A percentile compares a stretch with the other conserved stretches of the same genome.
These are phyloP conservation scores for Monarcha castaneiventris DNA, from an alignment of 2,113 vertebrate species.

Conservation along the genomic window DNA sequence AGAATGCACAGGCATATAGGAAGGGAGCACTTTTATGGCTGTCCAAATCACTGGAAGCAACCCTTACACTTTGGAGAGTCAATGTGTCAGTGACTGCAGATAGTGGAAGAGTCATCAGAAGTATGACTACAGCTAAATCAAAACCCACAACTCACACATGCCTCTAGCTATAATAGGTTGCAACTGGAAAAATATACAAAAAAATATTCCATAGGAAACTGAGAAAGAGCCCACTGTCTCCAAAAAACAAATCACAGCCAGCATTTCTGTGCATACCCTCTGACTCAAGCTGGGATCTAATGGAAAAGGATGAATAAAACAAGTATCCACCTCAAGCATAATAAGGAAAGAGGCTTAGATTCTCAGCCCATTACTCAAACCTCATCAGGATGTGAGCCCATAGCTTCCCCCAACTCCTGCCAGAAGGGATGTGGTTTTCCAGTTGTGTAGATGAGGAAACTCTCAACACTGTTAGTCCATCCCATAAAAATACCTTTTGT, in stretches of 20 bases:
- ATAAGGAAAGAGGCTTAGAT: neutral
- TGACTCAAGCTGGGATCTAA: slow-evolving; percentile 27
- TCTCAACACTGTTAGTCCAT: neutral
- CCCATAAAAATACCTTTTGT: neutral
- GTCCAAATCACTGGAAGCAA: neutral
- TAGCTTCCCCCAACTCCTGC: neutral
- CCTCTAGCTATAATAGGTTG: neutral
- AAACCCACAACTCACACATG: neutral
- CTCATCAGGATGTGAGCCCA: slow-evolving; percentile 8
- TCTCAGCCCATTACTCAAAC: neutral
- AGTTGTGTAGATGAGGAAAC: neutral
- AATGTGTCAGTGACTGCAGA: neutral
- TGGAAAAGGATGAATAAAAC: neutral
- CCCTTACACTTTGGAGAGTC: neutral
- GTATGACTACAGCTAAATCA: neutral
- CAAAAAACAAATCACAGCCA: neutral
- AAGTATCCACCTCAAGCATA: neutral
- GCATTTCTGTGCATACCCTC: neutral
- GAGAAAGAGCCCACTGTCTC: neutral
- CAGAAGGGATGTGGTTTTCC: slow-evolving; percentile 17
- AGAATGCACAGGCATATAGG: neutral
- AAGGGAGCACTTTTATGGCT: neutral
- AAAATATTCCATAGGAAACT: neutral
- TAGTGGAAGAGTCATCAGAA: neutral
- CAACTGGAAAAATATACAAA: neutral